phyloP scores from a whole-genome alignment of 2,888 invertebrate genomes.

The Schizaphis graminum region DNA sequence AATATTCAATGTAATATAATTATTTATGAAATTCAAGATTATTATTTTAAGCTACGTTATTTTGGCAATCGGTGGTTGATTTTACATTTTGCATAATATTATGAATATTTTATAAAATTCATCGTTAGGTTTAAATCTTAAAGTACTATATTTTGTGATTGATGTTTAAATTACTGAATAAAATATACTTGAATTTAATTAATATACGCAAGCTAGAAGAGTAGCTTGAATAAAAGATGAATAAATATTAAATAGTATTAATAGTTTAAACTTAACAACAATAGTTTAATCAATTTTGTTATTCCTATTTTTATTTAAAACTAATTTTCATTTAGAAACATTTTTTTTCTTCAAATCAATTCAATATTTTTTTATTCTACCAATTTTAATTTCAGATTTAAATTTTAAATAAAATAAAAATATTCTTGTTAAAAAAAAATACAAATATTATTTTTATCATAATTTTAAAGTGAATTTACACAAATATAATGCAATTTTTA shows the following conservation, averaged over 20 bases:
- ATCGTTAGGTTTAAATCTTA: neutral
- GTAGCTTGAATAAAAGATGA: neutral
- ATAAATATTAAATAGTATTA: neutral
- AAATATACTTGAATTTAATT: neutral
- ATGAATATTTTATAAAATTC: neutral
- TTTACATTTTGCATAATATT: neutral
- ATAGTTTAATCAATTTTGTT: neutral
- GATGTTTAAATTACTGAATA: neutral
- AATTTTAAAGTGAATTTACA: neutral
- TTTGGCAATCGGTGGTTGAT: neutral
- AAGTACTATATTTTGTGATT: neutral
- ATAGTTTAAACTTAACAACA: neutral
- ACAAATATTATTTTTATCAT: neutral
- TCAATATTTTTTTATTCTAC: neutral
- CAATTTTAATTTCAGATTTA: neutral
- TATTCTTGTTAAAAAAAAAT: neutral
- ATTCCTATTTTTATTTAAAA: neutral
- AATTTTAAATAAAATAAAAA: neutral
- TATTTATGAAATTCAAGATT: neutral
- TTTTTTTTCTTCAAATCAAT: neutral
- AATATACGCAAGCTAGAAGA: neutral
- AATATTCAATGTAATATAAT: conserved; percentile 7
- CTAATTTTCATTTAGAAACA: neutral
- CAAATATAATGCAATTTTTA: neutral
- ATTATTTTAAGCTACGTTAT: neutral